These are phyloP conservation scores for Sternotherus odoratus DNA, from an alignment of 2,797 vertebrate species.

Conservation along the genomic window DNA sequence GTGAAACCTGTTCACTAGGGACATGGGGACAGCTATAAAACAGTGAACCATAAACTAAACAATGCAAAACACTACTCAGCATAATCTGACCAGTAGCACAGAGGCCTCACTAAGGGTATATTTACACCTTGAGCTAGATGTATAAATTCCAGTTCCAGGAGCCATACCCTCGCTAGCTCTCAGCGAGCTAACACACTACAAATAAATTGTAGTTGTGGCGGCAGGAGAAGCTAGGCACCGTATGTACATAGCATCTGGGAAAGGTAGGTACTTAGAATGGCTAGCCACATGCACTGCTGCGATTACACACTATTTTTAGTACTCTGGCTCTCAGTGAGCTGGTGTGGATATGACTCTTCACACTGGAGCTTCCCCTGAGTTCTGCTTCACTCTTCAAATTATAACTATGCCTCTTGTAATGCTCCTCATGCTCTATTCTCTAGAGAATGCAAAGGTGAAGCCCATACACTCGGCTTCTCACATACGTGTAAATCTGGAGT, in stretches of 20 bases:
- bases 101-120: background rate
- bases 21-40: background rate
- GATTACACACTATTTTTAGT: background rate
- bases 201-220: background rate
- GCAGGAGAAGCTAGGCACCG: background rate
- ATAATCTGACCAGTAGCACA: background rate
- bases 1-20: background rate
- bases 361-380: background rate
- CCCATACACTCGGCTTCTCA: background rate
- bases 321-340: background rate
- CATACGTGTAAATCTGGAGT: background rate
- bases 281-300: background rate
- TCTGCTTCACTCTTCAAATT: background rate
- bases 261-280: background rate
- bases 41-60: background rate
- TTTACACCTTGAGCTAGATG: background rate
- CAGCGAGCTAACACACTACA: background rate
- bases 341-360: background rate
- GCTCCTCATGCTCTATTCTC: background rate
- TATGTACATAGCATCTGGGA: background rate
- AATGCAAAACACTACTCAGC: background rate
- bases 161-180: background rate
- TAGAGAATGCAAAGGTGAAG: background rate
- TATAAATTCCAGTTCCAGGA: background rate
- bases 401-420: background rate